A percentile compares a stretch with the other conserved stretches of the same genome.
Conservation (phyloP, 2,797 vertebrate species). For the Premnoplex brunnescens region DNA sequence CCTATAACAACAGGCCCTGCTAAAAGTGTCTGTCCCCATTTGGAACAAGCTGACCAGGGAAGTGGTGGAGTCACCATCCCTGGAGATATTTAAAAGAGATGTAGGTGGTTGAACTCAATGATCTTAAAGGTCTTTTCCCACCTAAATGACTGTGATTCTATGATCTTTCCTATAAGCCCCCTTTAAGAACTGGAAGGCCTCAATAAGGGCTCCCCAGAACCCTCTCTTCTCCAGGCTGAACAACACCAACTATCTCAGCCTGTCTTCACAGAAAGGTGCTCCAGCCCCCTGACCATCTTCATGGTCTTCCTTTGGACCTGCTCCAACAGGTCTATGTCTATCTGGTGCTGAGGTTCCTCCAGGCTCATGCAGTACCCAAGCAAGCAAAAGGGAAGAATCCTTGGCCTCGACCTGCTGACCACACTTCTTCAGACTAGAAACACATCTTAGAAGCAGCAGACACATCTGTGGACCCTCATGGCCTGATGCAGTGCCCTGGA, state of each 20-base stretch:
- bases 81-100: neutral
- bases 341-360: fast-evolving
- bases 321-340: neutral
- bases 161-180: neutral
- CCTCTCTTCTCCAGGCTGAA: neutral
- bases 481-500: fast-evolving
- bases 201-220: neutral
- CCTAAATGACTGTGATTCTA: neutral
- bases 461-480: neutral
- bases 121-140: neutral
- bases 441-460: neutral
- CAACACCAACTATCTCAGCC: neutral
- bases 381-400: neutral
- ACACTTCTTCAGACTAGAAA: neutral
- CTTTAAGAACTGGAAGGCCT: neutral
- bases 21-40: neutral
- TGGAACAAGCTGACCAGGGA: neutral
- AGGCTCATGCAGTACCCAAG: fast-evolving
- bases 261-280: neutral
- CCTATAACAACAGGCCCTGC: neutral
- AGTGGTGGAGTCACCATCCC: neutral
- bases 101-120: neutral
- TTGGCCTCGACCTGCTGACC: neutral
- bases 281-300: neutral
- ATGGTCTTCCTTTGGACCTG: neutral